Conservation (phyloP, 2,113 vertebrate genomes). For the Macrotis lagotis region DNA sequence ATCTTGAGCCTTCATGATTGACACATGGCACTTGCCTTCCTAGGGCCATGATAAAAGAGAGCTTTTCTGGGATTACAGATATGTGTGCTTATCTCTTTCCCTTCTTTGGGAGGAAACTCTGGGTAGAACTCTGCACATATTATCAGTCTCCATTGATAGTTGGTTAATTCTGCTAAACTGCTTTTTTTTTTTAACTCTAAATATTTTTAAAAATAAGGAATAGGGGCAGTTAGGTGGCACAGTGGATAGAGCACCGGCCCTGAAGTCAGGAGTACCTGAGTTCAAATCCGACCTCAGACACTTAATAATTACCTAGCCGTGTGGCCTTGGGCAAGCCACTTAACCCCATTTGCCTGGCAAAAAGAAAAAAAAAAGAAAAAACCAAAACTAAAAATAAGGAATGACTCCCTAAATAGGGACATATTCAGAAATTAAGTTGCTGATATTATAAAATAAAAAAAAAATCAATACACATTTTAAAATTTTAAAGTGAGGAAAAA, state of each 20-base stretch:
- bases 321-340: too few species aligned
- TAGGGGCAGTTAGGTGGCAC: too few species aligned
- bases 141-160: background rate
- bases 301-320: too few species aligned
- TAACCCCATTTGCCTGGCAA: too few species aligned
- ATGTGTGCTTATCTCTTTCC: background rate
- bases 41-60: background rate
- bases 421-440: background rate
- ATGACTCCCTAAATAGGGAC: background rate
- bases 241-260: too few species aligned
- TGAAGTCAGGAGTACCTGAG: too few species aligned
- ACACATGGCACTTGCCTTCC: too few species aligned
- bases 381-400: too few species aligned
- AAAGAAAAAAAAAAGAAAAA: too few species aligned
- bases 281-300: too few species aligned
- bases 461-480: background rate
- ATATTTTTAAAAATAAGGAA: too few species aligned
- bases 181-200: background rate
- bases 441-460: background rate
- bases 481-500: background rate
- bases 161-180: background rate
- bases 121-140: background rate
- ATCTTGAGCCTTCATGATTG: background rate
- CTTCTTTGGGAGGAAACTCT: background rate
- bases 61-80: background rate